Evolutionary conservation across 1,140 invertebrate genomes (phyloP).

Genomic region (Himalopsyche phryganea): DNA sequence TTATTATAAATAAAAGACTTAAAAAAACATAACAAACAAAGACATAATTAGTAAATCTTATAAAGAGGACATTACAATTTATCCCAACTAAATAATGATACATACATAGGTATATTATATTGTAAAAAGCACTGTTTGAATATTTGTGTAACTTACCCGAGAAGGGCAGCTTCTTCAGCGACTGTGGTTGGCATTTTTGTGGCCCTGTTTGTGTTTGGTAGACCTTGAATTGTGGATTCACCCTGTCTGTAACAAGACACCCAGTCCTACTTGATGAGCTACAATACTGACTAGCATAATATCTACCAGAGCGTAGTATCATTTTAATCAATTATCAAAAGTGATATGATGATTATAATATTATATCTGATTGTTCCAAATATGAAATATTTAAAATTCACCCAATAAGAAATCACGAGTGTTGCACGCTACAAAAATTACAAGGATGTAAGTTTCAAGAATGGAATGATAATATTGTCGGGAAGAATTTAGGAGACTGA

Average conservation of each 20-base stretch:
- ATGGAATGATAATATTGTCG: too few relatives aligned
- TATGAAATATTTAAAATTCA: neutral
- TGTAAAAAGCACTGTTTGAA: too few relatives aligned
- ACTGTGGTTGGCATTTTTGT: constrained; percentile 63
- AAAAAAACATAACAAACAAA: too few relatives aligned
- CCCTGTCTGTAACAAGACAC: constrained; percentile 31
- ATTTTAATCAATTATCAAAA: too few relatives aligned
- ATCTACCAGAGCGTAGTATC: neutral
- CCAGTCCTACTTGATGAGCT: constrained; percentile 25
- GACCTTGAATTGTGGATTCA: constrained; percentile 22
- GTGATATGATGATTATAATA: neutral
- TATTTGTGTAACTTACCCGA: constrained; percentile 58
- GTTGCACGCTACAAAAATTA: too few relatives aligned
- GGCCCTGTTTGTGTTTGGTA: constrained; percentile 35
- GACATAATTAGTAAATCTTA: too few relatives aligned
- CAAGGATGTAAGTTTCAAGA: too few relatives aligned
- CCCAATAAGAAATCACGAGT: neutral
- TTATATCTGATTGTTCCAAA: neutral
- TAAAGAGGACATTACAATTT: too few relatives aligned
- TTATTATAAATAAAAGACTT: too few relatives aligned
- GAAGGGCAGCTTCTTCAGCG: constrained; percentile 66
- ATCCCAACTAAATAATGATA: too few relatives aligned
- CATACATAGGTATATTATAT: too few relatives aligned
- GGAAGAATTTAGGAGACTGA: too few relatives aligned
- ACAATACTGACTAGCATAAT: neutral